Conservation (phyloP, 2,113 vertebrate genomes). For the Cyanistes caeruleus region DNA sequence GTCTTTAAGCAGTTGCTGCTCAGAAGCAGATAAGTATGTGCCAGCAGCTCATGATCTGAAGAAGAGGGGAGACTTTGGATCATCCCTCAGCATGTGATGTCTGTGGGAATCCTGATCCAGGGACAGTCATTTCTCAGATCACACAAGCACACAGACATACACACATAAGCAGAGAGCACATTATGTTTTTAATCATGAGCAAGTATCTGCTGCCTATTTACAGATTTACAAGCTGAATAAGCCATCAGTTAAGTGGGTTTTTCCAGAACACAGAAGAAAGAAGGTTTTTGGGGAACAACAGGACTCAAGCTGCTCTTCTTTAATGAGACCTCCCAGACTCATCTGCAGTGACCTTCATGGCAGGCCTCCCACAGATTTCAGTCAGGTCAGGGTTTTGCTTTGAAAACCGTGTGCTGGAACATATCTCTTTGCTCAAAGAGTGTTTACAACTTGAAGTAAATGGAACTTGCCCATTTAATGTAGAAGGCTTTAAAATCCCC, state of each 20-base stretch:
- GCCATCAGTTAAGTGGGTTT: background rate
- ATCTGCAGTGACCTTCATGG: constrained; percentile 2
- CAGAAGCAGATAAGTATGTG: background rate
- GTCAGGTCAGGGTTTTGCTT: background rate
- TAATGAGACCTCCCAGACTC: background rate
- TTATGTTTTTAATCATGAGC: background rate
- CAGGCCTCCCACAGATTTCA: background rate
- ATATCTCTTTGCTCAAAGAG: background rate
- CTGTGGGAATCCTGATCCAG: background rate
- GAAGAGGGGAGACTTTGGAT: background rate
- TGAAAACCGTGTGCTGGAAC: background rate
- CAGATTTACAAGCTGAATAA: background rate
- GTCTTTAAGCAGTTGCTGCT: background rate
- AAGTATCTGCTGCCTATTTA: background rate
- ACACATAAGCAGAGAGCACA: background rate
- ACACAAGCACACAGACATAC: background rate
- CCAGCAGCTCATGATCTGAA: background rate
- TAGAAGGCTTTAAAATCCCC: background rate
- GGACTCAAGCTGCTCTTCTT: background rate
- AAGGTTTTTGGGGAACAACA: background rate
- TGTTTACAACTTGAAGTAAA: background rate
- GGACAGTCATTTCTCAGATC: background rate
- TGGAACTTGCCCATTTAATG: background rate
- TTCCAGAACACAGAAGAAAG: background rate
- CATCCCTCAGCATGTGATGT: background rate